phyloP scores from a whole-genome alignment of 2,113 vertebrate species.

The Rhizomys pruinosus region DNA sequence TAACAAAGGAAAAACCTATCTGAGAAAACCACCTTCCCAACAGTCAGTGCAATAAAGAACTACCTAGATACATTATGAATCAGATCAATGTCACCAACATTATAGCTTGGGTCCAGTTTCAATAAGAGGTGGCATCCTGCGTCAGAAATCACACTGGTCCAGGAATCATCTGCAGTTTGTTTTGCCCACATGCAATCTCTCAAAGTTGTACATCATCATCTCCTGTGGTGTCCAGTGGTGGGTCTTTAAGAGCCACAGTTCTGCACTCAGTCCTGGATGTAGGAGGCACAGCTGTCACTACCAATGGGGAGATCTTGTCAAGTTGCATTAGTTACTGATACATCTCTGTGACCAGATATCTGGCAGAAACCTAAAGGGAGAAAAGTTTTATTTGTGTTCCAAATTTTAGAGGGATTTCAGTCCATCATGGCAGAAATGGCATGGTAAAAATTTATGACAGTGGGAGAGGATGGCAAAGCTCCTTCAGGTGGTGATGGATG shows the following conservation, averaged over 20 bases:
- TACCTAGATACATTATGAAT: not conserved
- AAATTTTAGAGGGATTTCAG: too few species aligned
- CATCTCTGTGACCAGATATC: too few species aligned
- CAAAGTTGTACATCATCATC: not conserved
- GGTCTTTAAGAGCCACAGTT: not conserved
- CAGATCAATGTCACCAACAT: conserved; percentile 11
- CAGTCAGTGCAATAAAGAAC: not conserved
- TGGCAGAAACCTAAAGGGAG: too few species aligned
- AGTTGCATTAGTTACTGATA: too few species aligned
- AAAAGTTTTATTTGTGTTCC: too few species aligned
- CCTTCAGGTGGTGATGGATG: not conserved
- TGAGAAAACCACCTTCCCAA: conserved; percentile 11
- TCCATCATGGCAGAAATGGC: too few species aligned
- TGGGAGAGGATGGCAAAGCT: not conserved
- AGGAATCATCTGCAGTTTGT: not conserved
- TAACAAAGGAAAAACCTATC: not conserved
- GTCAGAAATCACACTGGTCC: not conserved
- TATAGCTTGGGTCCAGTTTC: not conserved
- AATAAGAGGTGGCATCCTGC: not conserved
- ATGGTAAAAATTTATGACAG: too few species aligned
- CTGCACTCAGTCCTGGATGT: not conserved
- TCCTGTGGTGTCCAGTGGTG: not conserved
- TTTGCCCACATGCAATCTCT: not conserved
- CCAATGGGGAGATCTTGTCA: not conserved
- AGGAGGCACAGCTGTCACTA: not conserved